phyloP scores from a whole-genome alignment of 2,113 vertebrate genomes.

The Gorsachius goisagi region DNA sequence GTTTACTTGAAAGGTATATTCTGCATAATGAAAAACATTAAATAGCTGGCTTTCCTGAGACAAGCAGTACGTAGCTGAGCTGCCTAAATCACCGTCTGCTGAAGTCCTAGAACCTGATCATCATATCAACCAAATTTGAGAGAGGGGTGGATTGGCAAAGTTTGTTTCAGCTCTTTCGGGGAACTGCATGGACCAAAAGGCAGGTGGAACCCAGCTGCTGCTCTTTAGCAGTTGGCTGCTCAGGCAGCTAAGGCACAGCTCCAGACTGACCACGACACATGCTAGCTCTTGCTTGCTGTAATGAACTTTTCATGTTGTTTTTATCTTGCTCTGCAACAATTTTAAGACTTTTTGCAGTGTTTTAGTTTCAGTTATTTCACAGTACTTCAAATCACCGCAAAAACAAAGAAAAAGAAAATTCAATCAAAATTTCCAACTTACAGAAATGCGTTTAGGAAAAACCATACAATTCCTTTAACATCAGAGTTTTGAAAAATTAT shows the following conservation, averaged over 20 bases:
- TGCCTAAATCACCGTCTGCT: neutral
- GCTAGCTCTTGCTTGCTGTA: neutral
- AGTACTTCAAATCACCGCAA: neutral
- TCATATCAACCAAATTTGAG: neutral
- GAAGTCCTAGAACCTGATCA: neutral
- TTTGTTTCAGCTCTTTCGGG: neutral
- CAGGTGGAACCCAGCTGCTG: neutral
- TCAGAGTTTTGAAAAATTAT: neutral
- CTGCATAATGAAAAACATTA: neutral
- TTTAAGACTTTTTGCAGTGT: neutral
- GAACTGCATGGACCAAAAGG: neutral
- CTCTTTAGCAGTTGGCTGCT: neutral
- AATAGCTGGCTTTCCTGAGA: neutral
- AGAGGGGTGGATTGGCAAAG: neutral
- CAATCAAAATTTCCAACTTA: neutral
- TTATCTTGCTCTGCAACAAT: neutral
- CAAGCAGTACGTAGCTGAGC: neutral
- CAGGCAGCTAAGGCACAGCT: neutral
- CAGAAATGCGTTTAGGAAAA: neutral
- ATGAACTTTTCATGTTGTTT: neutral
- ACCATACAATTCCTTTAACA: neutral
- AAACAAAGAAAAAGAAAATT: neutral
- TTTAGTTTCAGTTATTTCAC: neutral
- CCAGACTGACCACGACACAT: neutral
- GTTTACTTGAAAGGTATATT: neutral